phyloP scores from a whole-genome alignment of 2,888 invertebrate species.

The Eupelmus urozonus region DNA sequence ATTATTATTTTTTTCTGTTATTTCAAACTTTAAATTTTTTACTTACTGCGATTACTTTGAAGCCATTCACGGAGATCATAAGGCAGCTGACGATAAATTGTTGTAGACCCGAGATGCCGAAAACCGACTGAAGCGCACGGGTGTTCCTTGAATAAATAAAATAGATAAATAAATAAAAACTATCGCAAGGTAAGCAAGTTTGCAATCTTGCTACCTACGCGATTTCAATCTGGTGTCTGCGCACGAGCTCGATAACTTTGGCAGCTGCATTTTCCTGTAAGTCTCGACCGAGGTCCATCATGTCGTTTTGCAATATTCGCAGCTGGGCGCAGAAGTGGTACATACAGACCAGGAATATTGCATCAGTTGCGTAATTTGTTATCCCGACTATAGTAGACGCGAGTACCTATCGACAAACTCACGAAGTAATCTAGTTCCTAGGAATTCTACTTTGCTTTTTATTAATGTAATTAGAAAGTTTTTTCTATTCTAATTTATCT shows the following conservation, averaged over 20 bases:
- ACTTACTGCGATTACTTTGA: constrained; percentile 61
- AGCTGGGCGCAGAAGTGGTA: constrained; percentile 42
- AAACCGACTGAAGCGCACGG: background rate
- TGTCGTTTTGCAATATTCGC: constrained; percentile 19
- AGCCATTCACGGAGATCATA: constrained; percentile 69
- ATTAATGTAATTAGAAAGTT: too few relatives aligned
- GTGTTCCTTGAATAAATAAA: background rate
- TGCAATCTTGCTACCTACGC: too few relatives aligned
- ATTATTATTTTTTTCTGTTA: too few relatives aligned
- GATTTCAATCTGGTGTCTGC: constrained; percentile 38
- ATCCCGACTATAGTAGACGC: constrained; percentile 5
- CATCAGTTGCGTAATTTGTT: constrained; percentile 28
- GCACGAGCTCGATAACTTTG: background rate
- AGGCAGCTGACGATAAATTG: constrained; percentile 63
- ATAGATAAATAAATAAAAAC: background rate
- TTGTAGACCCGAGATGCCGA: background rate
- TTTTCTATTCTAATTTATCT: too few relatives aligned
- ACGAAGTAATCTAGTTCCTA: too few relatives aligned
- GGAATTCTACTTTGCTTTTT: too few relatives aligned
- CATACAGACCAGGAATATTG: background rate
- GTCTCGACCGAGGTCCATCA: constrained; percentile 10
- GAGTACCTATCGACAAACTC: too few relatives aligned
- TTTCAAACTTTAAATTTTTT: background rate
- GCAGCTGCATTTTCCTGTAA: background rate
- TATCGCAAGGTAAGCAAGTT: background rate